Evolutionary conservation across 2,797 vertebrate species (phyloP).

Genomic region (Sarcoramphus papa): DNA sequence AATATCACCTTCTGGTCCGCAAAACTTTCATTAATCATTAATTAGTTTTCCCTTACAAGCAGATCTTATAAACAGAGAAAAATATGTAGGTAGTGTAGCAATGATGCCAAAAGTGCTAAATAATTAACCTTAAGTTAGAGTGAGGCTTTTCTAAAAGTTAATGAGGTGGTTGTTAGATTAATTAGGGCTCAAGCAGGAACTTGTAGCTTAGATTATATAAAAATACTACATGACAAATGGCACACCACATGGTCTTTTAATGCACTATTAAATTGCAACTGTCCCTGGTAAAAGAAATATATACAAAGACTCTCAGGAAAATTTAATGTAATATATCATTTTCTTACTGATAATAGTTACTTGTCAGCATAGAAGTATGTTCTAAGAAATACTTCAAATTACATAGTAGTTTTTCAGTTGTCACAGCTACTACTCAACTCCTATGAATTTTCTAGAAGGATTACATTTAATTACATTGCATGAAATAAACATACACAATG

Average conservation of each 20-base stretch:
- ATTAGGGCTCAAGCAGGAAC: slow-evolving; percentile 82
- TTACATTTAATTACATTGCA: not conserved
- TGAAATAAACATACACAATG: not conserved
- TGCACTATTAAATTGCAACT: slow-evolving; percentile 87
- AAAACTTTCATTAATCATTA: not conserved
- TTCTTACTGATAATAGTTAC: slow-evolving; percentile 82
- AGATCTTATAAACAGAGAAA: slow-evolving; percentile 1
- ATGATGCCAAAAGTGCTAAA: slow-evolving; percentile 45
- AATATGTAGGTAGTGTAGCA: not conserved
- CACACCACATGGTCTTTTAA: slow-evolving; percentile 84
- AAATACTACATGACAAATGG: slow-evolving; percentile 88
- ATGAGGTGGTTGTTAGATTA: slow-evolving; percentile 88
- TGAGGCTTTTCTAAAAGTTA: slow-evolving; percentile 80
- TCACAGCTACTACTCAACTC: not conserved
- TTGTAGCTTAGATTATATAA: slow-evolving; percentile 76
- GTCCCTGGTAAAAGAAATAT: slow-evolving; percentile 79
- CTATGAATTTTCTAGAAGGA: not conserved
- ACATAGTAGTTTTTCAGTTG: not conserved
- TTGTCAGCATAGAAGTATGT: slow-evolving; percentile 71
- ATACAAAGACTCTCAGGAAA: slow-evolving; percentile 82
- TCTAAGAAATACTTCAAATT: slow-evolving; percentile 65
- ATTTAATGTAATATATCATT: slow-evolving; percentile 81
- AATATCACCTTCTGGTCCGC: not conserved
- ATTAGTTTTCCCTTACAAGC: not conserved
- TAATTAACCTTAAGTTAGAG: slow-evolving; percentile 85